Conservation (phyloP, 2,888 invertebrate genomes). For the Allygus modestus region DNA sequence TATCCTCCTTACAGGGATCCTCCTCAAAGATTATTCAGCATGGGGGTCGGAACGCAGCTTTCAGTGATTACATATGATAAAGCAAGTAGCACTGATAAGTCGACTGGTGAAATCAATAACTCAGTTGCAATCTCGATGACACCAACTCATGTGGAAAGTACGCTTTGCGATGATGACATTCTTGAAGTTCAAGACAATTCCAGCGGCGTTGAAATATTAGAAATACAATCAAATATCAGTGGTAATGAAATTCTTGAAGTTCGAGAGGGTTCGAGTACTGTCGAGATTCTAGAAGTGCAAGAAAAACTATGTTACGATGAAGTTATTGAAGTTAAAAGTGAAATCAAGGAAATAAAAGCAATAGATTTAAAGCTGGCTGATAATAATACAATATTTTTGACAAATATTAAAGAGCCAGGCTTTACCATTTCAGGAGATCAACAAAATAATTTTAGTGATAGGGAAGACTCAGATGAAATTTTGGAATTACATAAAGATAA, state of each 20-base stretch:
- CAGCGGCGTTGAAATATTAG: background rate
- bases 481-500: background rate
- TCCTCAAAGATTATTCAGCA: background rate
- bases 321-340: background rate
- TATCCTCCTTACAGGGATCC: slow-evolving; percentile 3
- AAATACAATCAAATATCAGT: no score
- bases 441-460: background rate
- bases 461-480: background rate
- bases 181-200: background rate
- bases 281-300: no score
- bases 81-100: background rate
- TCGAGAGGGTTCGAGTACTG: no score
- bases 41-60: background rate
- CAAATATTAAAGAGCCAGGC: background rate
- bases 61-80: slow-evolving; percentile 8
- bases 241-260: no score
- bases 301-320: no score
- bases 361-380: background rate
- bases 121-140: background rate
- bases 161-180: background rate
- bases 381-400: background rate
- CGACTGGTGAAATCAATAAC: background rate
- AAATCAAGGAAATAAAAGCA: background rate
- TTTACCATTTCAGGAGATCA: background rate
- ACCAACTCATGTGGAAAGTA: background rate